Conservation (phyloP, 2,888 invertebrate genomes). For the Sinohyriopsis cumingii region DNA sequence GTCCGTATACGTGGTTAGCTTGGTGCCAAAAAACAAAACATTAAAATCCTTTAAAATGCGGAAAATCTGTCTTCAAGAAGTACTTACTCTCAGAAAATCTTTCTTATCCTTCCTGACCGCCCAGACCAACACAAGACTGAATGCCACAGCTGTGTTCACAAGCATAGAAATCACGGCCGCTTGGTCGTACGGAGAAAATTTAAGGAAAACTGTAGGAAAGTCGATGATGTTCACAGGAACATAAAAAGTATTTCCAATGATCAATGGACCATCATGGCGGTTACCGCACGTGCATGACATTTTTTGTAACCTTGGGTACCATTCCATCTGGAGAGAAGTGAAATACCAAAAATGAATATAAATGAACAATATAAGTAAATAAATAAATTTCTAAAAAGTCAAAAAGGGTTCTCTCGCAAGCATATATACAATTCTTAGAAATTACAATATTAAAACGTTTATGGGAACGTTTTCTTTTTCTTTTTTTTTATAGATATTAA, state of each 20-base stretch:
- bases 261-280: slow-evolving; percentile 12
- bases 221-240: slow-evolving; percentile 71
- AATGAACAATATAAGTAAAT: no score
- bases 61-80: no score
- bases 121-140: slow-evolving; percentile 62
- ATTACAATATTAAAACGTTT: no score
- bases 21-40: no score
- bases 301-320: slow-evolving; percentile 22
- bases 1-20: not conserved
- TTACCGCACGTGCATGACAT: slow-evolving; percentile 33
- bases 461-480: no score
- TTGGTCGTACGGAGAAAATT: slow-evolving; percentile 52
- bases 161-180: slow-evolving; percentile 69
- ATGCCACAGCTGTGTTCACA: slow-evolving; percentile 54
- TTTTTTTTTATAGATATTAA: no score
- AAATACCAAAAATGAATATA: no score
- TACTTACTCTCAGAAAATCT: slow-evolving; percentile 50
- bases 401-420: no score
- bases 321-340: slow-evolving; percentile 23
- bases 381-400: no score
- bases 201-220: slow-evolving; percentile 69
- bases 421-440: no score
- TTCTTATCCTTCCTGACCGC: slow-evolving; percentile 66
- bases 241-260: slow-evolving; percentile 56
- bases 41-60: no score